These are phyloP conservation scores for Ictalurus punctatus DNA, from an alignment of 2,113 vertebrate genomes.

Conservation along the genomic window DNA sequence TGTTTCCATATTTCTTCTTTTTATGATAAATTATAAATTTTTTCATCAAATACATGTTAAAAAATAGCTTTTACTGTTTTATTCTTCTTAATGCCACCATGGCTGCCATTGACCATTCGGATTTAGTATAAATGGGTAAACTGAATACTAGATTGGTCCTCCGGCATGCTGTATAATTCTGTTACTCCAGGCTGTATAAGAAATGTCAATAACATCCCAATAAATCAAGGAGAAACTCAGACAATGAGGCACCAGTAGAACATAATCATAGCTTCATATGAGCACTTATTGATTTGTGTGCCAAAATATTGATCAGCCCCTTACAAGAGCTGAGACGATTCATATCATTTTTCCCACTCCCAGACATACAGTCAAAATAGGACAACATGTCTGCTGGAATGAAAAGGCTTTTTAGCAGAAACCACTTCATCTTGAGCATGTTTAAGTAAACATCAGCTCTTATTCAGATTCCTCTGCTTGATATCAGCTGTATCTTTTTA, in stretches of 20 bases:
- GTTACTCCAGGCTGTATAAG: background rate
- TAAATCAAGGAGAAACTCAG: constrained; percentile 4
- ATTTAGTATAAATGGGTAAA: background rate
- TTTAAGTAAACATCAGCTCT: background rate
- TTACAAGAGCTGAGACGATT: background rate
- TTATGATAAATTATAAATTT: too few relatives aligned
- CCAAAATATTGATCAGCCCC: constrained; percentile 14
- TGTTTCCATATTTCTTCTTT: too few relatives aligned
- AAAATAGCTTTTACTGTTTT: too few relatives aligned
- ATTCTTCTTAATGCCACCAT: too few relatives aligned
- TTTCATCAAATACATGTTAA: too few relatives aligned
- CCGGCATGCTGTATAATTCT: background rate
- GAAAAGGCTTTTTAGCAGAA: background rate
- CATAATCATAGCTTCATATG: background rate
- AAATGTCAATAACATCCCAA: background rate
- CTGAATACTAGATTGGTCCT: background rate
- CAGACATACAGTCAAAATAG: background rate
- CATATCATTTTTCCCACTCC: background rate
- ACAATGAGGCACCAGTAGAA: constrained; percentile 4
- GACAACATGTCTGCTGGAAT: background rate
- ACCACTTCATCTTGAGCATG: background rate
- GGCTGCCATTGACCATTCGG: too few relatives aligned
- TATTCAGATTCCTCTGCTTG: background rate
- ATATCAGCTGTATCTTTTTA: background rate
- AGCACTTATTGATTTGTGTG: constrained; percentile 12